These are phyloP conservation scores for Nymphalis c-album DNA, from an alignment of 2,888 invertebrate genomes.

Conservation along the genomic window DNA sequence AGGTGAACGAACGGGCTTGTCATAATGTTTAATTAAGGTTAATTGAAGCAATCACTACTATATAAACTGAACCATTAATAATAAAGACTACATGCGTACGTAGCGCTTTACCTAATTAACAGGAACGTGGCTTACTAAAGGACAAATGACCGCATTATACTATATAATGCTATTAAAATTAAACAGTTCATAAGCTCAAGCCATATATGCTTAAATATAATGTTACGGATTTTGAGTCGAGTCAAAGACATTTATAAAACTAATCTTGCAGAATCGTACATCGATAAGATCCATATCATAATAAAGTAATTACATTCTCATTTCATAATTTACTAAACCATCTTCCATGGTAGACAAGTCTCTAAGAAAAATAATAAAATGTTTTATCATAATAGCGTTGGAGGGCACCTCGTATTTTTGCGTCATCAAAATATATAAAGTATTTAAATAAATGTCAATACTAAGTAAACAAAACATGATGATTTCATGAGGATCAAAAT, in stretches of 20 bases:
- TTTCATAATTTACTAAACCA: no score
- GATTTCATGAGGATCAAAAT: no score
- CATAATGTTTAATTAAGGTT: conserved; percentile 54
- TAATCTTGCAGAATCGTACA: not conserved
- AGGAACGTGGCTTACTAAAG: conserved; percentile 10
- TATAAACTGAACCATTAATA: conserved; percentile 22
- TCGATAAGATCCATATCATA: no score
- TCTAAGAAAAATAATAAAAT: no score
- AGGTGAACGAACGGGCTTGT: conserved; percentile 51
- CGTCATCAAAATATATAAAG: no score
- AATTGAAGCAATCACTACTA: conserved; percentile 52
- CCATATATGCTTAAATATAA: not conserved
- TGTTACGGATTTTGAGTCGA: not conserved
- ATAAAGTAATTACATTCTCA: no score
- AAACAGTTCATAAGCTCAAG: not conserved
- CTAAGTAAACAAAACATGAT: no score
- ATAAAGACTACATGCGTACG: conserved; percentile 13
- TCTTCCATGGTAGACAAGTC: no score
- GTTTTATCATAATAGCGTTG: no score
- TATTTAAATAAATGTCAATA: no score
- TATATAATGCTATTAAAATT: conserved; percentile 8
- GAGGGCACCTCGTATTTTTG: no score
- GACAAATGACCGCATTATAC: not conserved
- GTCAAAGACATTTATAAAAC: not conserved
- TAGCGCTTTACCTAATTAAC: conserved; percentile 16